These are phyloP conservation scores for Drosophila nigrodunni DNA, from an alignment of 1,140 invertebrate species.

Conservation along the genomic window DNA sequence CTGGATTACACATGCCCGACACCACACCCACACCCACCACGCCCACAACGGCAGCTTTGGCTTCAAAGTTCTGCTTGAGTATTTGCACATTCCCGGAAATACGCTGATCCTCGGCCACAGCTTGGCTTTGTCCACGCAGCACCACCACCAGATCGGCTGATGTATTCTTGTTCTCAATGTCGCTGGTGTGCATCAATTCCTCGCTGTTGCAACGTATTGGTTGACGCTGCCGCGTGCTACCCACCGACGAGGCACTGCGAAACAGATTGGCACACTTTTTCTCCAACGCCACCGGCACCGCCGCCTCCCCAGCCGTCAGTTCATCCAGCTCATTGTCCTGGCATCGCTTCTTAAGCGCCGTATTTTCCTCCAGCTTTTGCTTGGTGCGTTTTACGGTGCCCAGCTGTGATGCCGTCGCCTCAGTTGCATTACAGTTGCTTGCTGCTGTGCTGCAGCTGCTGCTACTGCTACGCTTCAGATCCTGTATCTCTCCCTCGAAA, in stretches of 20 bases:
- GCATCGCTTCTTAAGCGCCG: conserved; percentile 86
- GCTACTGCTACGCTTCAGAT: conserved; percentile 66
- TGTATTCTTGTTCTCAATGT: conserved; percentile 81
- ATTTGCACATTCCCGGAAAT: conserved; percentile 90
- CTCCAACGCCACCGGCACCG: conserved; percentile 6
- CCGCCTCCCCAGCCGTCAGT: conserved; percentile 40
- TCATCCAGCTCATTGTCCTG: conserved; percentile 71
- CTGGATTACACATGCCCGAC: conserved; percentile 28
- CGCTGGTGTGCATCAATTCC: conserved; percentile 81
- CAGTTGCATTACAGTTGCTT: conserved; percentile 61
- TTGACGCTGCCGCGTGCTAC: conserved; percentile 57
- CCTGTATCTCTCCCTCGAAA: conserved; percentile 81
- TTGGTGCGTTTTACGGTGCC: conserved; percentile 90
- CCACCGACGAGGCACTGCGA: conserved; percentile 72
- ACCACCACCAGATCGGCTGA: conserved; percentile 54
- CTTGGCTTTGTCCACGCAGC: conserved; percentile 47
- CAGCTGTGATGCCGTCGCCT: conserved; percentile 87
- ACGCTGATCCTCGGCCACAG: conserved; percentile 70
- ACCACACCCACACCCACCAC: conserved; percentile 23
- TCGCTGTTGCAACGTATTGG: conserved; percentile 81
- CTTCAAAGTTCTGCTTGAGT: conserved; percentile 94
- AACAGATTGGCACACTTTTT: conserved; percentile 64
- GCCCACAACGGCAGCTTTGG: conserved; percentile 87
- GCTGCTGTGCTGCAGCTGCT: conserved; percentile 52
- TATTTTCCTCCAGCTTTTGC: conserved; percentile 89